Percentiles rank a stretch among this genome's conserved stretches.
Conservation (phyloP, 2,888 invertebrate genomes). For the Trimorus sp. region DNA sequence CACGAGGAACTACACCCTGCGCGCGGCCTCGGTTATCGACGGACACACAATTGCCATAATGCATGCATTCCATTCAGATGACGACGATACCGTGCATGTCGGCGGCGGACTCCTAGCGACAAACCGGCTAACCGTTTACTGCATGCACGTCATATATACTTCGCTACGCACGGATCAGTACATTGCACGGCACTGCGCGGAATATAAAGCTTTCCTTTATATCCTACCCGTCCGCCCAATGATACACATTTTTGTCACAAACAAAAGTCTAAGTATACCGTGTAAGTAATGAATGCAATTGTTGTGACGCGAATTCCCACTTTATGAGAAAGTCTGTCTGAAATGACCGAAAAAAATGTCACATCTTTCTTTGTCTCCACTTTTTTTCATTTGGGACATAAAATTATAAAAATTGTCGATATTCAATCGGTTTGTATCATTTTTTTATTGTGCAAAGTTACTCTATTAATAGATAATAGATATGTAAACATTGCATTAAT, state of each 20-base stretch:
- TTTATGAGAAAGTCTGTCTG: too few species aligned
- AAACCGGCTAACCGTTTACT: slow-evolving; percentile 48
- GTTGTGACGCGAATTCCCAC: too few species aligned
- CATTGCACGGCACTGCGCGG: slow-evolving; percentile 57
- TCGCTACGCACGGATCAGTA: slow-evolving; percentile 66
- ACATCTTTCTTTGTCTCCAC: too few species aligned
- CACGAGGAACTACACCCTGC: slow-evolving; percentile 53
- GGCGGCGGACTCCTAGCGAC: slow-evolving; percentile 37
- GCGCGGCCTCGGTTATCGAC: slow-evolving; percentile 63
- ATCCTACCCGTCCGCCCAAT: background rate
- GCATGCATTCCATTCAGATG: slow-evolving; percentile 74
- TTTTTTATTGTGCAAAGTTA: too few species aligned
- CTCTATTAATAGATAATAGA: too few species aligned
- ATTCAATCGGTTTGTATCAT: too few species aligned
- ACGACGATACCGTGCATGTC: slow-evolving; percentile 58
- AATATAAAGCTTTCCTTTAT: slow-evolving; percentile 20
- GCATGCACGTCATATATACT: slow-evolving; percentile 30
- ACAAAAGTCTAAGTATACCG: background rate
- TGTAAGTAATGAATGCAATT: too few species aligned
- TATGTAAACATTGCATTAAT: too few species aligned
- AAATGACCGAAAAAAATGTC: too few species aligned
- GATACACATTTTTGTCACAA: slow-evolving; percentile 11
- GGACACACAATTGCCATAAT: slow-evolving; percentile 45
- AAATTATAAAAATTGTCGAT: too few species aligned
- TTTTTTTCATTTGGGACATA: too few species aligned